Evolutionary conservation across 2,797 vertebrate genomes (phyloP), one percentile per base, ranked within the genome.

Genomic region (Gallirallus australis): DNA sequence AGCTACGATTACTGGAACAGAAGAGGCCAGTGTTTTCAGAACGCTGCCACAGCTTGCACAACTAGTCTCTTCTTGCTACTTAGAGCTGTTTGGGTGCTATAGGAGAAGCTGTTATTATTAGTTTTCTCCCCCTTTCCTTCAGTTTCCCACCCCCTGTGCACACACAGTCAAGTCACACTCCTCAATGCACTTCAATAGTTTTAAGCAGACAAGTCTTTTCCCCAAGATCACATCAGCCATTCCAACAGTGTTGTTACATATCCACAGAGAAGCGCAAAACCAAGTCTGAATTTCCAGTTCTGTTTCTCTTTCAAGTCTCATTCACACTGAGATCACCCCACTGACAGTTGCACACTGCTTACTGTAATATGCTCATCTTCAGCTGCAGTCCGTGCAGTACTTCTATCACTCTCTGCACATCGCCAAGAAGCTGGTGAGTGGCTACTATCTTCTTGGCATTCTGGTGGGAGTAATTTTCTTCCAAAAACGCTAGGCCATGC

Each of bases 361-460:
- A 99, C 99, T 98, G 98, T 42, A 99, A 91, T 72, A 99, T 98
- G 98, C 98, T 99, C 98, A 99, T 98, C 94, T 99, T 99, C 79
- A 99, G 98, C 97, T 99, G 99, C 95, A 99, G 98, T 45, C 99
- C 98, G 1, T 98, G 99, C 72, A 99, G 98, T 90, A 99, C 99
- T 94, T 99, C 99, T 16, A 98, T 98, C 85, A 99, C 98, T 63
- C 96, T 97, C 63, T 99, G 99, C 0, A 99, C 99, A 69, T 99
- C 99, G 0, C 99, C 99, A 48, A 99, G 98, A 72, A 99, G 98
- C 47, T 98, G 98, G 94, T 99, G 98, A 45, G 99, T 99, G 83
- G 99, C 98, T 11, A 98, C 98, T 63, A 99, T 99, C 97, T 99
- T 99, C 96, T 99, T 98, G 88, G 98, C 98, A 90, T 99, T 99